Evolutionary conservation across 2,888 invertebrate genomes (phyloP).

Genomic region (Podotricha telesiphe): DNA sequence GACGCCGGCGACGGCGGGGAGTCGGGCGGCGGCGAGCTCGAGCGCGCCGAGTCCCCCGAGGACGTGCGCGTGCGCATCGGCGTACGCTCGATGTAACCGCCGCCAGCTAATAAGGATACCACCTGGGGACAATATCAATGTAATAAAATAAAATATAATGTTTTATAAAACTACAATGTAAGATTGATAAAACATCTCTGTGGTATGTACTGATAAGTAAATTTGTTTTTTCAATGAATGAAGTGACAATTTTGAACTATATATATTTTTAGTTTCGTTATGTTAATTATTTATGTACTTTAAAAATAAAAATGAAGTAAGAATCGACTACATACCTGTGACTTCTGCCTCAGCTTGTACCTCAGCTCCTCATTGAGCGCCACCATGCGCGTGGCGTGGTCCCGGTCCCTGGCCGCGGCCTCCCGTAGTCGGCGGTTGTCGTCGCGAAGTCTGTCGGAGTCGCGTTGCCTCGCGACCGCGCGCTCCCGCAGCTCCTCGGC

Average conservation of each 20-base stretch:
- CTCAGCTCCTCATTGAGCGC: slow-evolving; percentile 94
- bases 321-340: slow-evolving; percentile 80
- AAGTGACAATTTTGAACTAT: too few species aligned
- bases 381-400: slow-evolving; percentile 89
- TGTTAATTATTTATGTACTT: too few species aligned
- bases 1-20: slow-evolving; percentile 69
- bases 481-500: slow-evolving; percentile 94
- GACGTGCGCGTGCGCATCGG: slow-evolving; percentile 72
- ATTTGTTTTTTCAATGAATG: too few species aligned
- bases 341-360: slow-evolving; percentile 93
- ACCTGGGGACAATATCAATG: slow-evolving; percentile 68
- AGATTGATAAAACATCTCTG: too few species aligned
- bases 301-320: neutral
- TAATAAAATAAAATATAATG: too few species aligned
- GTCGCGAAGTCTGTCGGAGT: slow-evolving; percentile 84
- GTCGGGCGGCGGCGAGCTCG: slow-evolving; percentile 70
- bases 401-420: slow-evolving; percentile 88
- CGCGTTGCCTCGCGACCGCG: slow-evolving; percentile 88
- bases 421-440: slow-evolving; percentile 89
- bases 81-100: slow-evolving; percentile 71
- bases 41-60: slow-evolving; percentile 70
- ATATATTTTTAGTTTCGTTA: too few species aligned
- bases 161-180: too few species aligned
- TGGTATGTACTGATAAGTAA: too few species aligned
- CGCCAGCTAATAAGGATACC: slow-evolving; percentile 73